These are phyloP conservation scores for Pollimyrus isidori DNA, from an alignment of 2,113 vertebrate genomes.

Conservation along the genomic window DNA sequence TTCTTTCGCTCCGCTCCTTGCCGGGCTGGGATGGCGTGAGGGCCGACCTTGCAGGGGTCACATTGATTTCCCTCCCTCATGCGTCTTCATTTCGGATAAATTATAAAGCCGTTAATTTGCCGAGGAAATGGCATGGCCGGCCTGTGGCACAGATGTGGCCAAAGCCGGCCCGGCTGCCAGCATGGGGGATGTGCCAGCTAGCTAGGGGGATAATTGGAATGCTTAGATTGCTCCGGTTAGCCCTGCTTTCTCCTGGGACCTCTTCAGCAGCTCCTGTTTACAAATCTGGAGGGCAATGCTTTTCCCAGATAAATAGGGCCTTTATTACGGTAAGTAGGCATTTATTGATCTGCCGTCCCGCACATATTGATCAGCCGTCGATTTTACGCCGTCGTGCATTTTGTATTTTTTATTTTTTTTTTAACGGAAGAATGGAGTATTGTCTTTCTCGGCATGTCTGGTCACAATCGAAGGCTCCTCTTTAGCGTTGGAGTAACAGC, in stretches of 20 bases:
- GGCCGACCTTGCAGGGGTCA: constrained; percentile 90
- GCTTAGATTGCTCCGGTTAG: constrained; percentile 82
- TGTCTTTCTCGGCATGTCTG: constrained; percentile 49
- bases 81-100: constrained; percentile 99
- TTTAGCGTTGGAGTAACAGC: constrained; percentile 52
- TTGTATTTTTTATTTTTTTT: constrained; percentile 29
- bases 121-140: constrained; percentile 89
- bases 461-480: constrained; percentile 55
- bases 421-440: constrained; percentile 43
- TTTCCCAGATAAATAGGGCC: constrained; percentile 72
- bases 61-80: constrained; percentile 88
- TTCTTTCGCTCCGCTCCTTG: constrained; percentile 42
- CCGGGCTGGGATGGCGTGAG: constrained; percentile 67
- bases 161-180: constrained; percentile 72
- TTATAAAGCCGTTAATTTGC: constrained; percentile 99
- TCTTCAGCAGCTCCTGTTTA: constrained; percentile 78
- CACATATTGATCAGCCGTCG: constrained; percentile 54
- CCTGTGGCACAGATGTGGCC: constrained; percentile 93
- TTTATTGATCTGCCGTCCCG: constrained; percentile 65
- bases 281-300: constrained; percentile 77
- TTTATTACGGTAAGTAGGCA: constrained; percentile 70
- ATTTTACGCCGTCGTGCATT: constrained; percentile 54
- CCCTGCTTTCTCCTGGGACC: constrained; percentile 75
- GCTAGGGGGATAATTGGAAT: constrained; percentile 69
- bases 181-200: constrained; percentile 73